phyloP scores from a whole-genome alignment of 1,140 invertebrate genomes.

The Drosophila insularis region DNA sequence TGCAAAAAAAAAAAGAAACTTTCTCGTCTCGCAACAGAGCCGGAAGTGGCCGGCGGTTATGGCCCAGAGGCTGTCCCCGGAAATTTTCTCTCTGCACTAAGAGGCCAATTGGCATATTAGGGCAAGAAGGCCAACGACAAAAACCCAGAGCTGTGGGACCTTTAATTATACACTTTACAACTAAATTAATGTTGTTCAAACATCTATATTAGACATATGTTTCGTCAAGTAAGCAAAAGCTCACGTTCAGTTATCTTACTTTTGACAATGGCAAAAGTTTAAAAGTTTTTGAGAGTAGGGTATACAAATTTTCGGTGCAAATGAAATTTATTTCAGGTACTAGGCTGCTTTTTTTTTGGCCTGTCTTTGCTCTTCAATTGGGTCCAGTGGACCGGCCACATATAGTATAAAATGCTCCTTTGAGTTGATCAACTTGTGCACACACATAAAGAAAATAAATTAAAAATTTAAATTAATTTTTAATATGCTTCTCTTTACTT shows the following conservation, averaged over 20 bases:
- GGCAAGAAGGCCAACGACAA: neutral
- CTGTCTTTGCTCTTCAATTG: neutral
- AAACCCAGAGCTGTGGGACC: neutral
- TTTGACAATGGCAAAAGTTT: no score
- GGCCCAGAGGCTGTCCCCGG: conserved; percentile 9
- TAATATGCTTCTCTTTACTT: conserved; percentile 46
- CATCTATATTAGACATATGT: neutral
- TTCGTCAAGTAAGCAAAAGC: no score
- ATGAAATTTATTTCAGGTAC: neutral
- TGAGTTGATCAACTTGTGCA: conserved; percentile 26
- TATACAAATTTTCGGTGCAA: neutral
- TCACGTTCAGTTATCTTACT: no score
- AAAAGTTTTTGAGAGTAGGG: neutral
- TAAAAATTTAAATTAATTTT: conserved; percentile 77
- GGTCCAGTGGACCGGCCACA: neutral
- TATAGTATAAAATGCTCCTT: neutral
- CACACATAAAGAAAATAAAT: conserved; percentile 52
- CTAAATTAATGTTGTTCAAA: neutral
- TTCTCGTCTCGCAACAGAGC: conserved; percentile 41
- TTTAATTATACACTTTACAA: neutral
- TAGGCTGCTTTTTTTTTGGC: neutral
- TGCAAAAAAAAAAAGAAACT: conserved; percentile 42
- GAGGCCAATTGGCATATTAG: neutral
- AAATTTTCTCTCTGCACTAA: neutral
- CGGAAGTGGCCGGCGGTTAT: conserved; percentile 18